These are phyloP conservation scores for Acromyrmex charruanus DNA, from an alignment of 1,140 invertebrate genomes.

Conservation along the genomic window DNA sequence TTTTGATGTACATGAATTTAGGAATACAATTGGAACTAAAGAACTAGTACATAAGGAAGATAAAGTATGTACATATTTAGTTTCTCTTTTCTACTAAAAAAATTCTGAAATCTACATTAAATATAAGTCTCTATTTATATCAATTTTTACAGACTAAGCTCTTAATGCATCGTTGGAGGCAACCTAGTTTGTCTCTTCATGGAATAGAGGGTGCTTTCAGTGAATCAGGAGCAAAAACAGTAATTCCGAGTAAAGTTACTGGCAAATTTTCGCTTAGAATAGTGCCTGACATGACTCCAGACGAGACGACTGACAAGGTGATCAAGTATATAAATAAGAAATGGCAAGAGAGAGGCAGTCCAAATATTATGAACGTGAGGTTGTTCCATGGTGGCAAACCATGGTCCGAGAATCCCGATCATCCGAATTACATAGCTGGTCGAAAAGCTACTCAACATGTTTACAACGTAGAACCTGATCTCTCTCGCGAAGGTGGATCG, in stretches of 20 bases:
- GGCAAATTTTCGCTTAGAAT: conserved; percentile 99
- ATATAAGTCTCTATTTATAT: background rate
- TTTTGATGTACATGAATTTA: conserved; percentile 94
- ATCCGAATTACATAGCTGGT: conserved; percentile 97
- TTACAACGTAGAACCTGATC: conserved; percentile 96
- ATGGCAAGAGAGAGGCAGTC: conserved; percentile 92
- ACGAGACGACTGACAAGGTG: conserved; percentile 92
- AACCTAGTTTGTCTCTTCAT: conserved; percentile 96
- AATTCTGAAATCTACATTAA: background rate
- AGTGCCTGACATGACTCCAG: conserved; percentile 96
- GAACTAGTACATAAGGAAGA: conserved; percentile 92
- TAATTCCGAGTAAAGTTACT: conserved; percentile 97
- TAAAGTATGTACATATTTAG: conserved; percentile 87
- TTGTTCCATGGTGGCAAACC: conserved; percentile 93
- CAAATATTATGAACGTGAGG: conserved; percentile 94
- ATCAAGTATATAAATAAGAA: conserved; percentile 90
- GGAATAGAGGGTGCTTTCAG: conserved; percentile 97
- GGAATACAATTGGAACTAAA: conserved; percentile 90
- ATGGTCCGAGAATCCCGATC: conserved; percentile 97
- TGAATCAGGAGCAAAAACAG: conserved; percentile 97
- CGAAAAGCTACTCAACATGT: conserved; percentile 95
- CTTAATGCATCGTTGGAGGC: conserved; percentile 96
- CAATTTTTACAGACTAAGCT: conserved; percentile 87
- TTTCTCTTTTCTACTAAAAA: conserved; percentile 19
- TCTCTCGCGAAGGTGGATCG: conserved; percentile 98